Evolutionary conservation across 2,113 vertebrate genomes (phyloP).

Genomic region (Trogon melanurus): DNA sequence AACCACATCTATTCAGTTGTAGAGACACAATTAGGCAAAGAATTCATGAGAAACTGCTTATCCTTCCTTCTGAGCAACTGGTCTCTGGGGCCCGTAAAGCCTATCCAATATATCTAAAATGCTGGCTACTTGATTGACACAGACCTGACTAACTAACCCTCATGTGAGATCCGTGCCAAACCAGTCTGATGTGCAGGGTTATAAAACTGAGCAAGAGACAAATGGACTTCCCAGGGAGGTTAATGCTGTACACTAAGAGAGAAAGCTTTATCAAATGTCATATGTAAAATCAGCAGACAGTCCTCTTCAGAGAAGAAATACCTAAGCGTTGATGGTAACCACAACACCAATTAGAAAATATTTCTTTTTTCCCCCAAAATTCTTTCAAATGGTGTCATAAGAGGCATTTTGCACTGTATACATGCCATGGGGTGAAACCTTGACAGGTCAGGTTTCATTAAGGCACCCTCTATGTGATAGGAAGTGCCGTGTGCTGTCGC

Average conservation of each 20-base stretch:
- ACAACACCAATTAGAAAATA: not conserved
- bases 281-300: not conserved
- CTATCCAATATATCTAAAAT: not conserved
- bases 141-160: not conserved
- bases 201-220: not conserved
- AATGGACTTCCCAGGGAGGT: not conserved
- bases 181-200: not conserved
- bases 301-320: not conserved
- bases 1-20: not conserved
- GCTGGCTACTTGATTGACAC: not conserved
- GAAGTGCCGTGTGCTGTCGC: fast-evolving
- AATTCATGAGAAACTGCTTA: not conserved
- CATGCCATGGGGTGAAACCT: not conserved
- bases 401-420: not conserved
- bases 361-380: not conserved
- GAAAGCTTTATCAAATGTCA: not conserved
- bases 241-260: not conserved
- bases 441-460: not conserved
- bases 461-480: not conserved
- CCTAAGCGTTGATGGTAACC: not conserved
- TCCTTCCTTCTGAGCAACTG: not conserved
- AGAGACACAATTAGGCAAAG: not conserved
- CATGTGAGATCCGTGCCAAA: not conserved
- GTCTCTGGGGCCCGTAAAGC: not conserved
- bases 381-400: not conserved